A percentile compares a stretch with the other conserved stretches of the same genome.
Evolutionary conservation across 2,888 invertebrate genomes (phyloP).

Genomic region (Erpobdella octoculata): DNA sequence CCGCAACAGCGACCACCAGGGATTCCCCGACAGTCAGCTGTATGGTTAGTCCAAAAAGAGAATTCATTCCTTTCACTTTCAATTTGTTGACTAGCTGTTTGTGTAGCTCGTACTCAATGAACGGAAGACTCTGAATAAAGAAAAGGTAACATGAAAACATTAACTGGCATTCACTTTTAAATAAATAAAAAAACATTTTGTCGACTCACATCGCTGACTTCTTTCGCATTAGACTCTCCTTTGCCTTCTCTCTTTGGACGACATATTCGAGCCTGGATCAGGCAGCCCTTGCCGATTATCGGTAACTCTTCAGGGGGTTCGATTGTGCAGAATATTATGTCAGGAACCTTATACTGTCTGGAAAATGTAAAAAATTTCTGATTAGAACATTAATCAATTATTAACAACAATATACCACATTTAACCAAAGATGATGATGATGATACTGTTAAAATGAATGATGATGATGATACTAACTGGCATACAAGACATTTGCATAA

Average conservation of each 20-base stretch:
- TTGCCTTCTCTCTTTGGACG: constrained; percentile 69
- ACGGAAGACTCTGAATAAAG: constrained; percentile 20
- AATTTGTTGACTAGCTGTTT: constrained; percentile 80
- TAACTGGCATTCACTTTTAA: neutral
- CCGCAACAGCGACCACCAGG: constrained; percentile 75
- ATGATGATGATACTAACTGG: constrained; percentile 54
- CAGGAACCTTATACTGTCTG: constrained; percentile 77
- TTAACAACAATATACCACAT: neutral
- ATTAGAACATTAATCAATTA: neutral
- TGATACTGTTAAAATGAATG: too few species aligned
- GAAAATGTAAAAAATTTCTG: neutral
- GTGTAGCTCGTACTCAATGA: constrained; percentile 89
- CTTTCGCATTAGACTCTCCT: constrained; percentile 69
- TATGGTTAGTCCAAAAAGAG: constrained; percentile 75
- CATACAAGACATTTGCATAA: constrained; percentile 68
- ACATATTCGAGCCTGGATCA: constrained; percentile 56
- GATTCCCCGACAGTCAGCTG: constrained; percentile 77
- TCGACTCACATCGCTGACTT: constrained; percentile 65
- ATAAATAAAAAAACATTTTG: neutral
- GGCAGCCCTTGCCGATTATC: constrained; percentile 60
- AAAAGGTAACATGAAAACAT: neutral
- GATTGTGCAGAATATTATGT: constrained; percentile 79
- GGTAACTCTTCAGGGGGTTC: constrained; percentile 71
- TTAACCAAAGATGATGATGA: too few species aligned
- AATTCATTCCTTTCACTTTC: constrained; percentile 87